These are phyloP conservation scores for Scaptomyza pallida DNA, from an alignment of 1,140 invertebrate species.

Conservation along the genomic window DNA sequence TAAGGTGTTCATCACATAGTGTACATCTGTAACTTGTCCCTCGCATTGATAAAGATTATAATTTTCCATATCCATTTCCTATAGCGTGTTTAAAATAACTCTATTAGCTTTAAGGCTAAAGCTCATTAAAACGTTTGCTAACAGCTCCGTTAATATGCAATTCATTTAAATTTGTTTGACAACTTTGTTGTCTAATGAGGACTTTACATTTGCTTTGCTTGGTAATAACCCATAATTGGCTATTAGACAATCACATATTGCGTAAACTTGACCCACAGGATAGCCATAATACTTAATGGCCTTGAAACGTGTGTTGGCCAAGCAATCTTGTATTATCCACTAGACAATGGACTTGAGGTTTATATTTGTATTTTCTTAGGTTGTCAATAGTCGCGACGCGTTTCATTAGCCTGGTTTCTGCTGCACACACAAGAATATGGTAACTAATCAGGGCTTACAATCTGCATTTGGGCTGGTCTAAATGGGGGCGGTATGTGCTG, in stretches of 20 bases:
- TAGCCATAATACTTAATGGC: slow-evolving; percentile 1
- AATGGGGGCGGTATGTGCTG: background rate
- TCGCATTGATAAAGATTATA: too few species aligned
- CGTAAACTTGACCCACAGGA: slow-evolving; percentile 51
- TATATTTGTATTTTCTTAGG: slow-evolving; percentile 45
- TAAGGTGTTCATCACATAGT: too few species aligned
- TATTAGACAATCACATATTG: background rate
- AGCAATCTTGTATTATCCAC: background rate
- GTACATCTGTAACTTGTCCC: too few species aligned
- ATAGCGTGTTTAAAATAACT: too few species aligned
- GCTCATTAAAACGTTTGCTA: background rate
- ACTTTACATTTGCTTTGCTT: background rate
- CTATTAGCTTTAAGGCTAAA: too few species aligned
- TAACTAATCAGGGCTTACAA: slow-evolving; percentile 65
- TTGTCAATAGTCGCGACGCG: slow-evolving; percentile 12
- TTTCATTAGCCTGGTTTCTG: slow-evolving; percentile 30
- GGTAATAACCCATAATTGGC: slow-evolving; percentile 31
- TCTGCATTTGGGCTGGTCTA: slow-evolving; percentile 37
- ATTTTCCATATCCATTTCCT: too few species aligned
- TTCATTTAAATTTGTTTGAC: slow-evolving; percentile 14
- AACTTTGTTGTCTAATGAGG: background rate
- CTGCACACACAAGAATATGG: background rate
- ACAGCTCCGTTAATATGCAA: background rate
- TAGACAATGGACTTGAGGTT: slow-evolving; percentile 20
- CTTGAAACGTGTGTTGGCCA: slow-evolving; percentile 14